A percentile compares a stretch with the other conserved stretches of the same genome.
Evolutionary conservation across 2,113 vertebrate genomes (phyloP).

Genomic region (Larimichthys crocea): DNA sequence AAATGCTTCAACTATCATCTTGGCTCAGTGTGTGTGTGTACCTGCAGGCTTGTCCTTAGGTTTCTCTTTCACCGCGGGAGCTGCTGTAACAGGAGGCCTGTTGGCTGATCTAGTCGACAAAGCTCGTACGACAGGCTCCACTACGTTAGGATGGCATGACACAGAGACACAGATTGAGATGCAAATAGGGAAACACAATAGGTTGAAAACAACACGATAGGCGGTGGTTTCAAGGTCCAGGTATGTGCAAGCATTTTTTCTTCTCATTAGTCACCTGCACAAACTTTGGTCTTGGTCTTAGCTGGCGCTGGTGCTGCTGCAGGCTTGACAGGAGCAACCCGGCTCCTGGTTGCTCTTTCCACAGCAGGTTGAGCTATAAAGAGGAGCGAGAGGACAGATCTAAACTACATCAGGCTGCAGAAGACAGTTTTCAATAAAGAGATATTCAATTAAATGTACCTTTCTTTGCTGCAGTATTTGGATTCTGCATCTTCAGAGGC

Average conservation of each 20-base stretch:
- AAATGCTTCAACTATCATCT: background rate
- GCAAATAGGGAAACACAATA: constrained; percentile 38
- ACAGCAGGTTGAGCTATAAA: constrained; percentile 46
- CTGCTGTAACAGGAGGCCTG: constrained; percentile 50
- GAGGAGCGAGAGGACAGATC: background rate
- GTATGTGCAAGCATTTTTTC: background rate
- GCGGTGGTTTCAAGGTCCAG: background rate
- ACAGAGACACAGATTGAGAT: constrained; percentile 32
- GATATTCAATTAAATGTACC: constrained; percentile 28
- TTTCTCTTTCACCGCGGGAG: constrained; percentile 44
- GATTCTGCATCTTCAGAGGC: constrained; percentile 47
- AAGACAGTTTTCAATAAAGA: background rate
- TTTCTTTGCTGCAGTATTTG: constrained; percentile 47
- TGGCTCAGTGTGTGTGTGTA: constrained; percentile 2
- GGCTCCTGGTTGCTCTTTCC: constrained; percentile 50
- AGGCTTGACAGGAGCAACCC: constrained; percentile 29
- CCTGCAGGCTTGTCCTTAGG: constrained; percentile 62
- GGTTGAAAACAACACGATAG: background rate
- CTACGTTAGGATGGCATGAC: constrained; percentile 25
- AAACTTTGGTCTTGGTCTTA: constrained; percentile 27
- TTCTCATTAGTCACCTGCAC: constrained; percentile 58
- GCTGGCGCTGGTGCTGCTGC: constrained; percentile 1
- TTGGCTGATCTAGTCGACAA: constrained; percentile 66
- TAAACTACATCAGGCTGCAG: background rate
- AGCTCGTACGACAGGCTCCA: constrained; percentile 37